Base-by-base conservation (phyloP, 1,140 invertebrate species). In the Sminthurinus signatus region DNA sequence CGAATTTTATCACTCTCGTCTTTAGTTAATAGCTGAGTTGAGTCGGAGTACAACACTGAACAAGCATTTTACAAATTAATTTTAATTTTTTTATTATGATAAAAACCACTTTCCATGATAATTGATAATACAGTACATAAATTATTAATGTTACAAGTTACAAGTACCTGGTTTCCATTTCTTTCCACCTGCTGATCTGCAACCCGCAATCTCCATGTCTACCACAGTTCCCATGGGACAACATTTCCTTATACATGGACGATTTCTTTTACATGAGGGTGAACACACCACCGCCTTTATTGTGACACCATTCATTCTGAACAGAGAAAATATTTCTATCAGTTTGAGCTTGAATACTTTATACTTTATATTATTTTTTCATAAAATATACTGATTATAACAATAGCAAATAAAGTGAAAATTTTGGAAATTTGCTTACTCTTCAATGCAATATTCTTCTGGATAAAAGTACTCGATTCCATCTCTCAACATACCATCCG, bases 361-460 rank as follows among this genome's bases (percentile, higher is more conserved):
- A n/a, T n/a, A n/a, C n/a, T n/a, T n/a, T n/a, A n/a, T n/a, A n/a
- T n/a, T n/a, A n/a, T n/a, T n/a, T n/a, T n/a, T n/a, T n/a, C n/a
- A n/a, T n/a, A n/a, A n/a, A n/a, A n/a, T n/a, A n/a, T n/a, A n/a
- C n/a, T n/a, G n/a, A n/a, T 3, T 31, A 51, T 23, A 4, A 36
- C 19, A 46, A 66, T 44, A 57, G 59, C 19, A 50, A 52, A 32
- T 19, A 25, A 31, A 54, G 25, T 62, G 42, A 14, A 43, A 10
- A 43, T 14, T 57, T 29, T 17, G 15, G 55, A 23, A 32, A 57
- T n/a, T 39, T 12, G 57, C 44, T 48, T 54, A 68, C 67, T 39
- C 55, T 25, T 52, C 42, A n/a, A 69, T 55, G 55, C 68, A 69
- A 31, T 69, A 69, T 43, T 69, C 68, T 39, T 66, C 60, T n/a